These are phyloP conservation scores for Nibea albiflora DNA, from an alignment of 2,113 vertebrate species.

Conservation along the genomic window DNA sequence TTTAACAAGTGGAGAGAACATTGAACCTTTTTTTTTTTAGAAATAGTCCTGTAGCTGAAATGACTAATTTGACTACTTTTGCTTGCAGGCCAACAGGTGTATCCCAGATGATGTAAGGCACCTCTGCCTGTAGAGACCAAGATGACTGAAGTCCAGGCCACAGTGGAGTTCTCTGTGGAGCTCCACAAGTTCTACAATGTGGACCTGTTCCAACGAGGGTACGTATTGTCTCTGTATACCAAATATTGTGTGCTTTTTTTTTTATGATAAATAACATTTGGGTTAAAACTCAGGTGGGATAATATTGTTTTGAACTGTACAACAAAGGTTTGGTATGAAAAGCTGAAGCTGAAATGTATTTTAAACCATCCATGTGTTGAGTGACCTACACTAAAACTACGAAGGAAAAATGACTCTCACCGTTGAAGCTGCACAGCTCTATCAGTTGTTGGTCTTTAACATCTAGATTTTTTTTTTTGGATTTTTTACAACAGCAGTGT, in stretches of 20 bases:
- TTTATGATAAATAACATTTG: neutral
- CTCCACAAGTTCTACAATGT: conserved; percentile 99
- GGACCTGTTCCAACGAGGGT: conserved; percentile 99
- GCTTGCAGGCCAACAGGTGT: conserved; percentile 65
- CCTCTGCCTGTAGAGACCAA: conserved; percentile 86
- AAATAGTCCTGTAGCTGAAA: neutral
- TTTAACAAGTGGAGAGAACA: conserved; percentile 3
- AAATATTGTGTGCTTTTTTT: neutral
- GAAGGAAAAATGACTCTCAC: neutral
- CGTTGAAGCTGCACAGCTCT: conserved; percentile 2
- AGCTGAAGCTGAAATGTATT: no score
- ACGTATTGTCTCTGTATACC: conserved; percentile 61
- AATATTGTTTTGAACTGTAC: neutral
- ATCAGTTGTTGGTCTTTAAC: conserved; percentile 11
- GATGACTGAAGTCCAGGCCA: conserved; percentile 99
- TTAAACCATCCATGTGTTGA: neutral
- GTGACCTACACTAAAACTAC: neutral
- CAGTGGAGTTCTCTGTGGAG: conserved; percentile 98
- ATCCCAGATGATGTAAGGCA: conserved; percentile 84
- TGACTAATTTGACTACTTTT: neutral
- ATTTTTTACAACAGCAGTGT: conserved; percentile 13
- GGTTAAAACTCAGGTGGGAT: neutral
- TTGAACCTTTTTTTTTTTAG: neutral
- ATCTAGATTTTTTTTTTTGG: neutral
- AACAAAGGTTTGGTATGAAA: neutral